phyloP scores from a whole-genome alignment of 2,797 vertebrate species.

The Myotis findleyi region DNA sequence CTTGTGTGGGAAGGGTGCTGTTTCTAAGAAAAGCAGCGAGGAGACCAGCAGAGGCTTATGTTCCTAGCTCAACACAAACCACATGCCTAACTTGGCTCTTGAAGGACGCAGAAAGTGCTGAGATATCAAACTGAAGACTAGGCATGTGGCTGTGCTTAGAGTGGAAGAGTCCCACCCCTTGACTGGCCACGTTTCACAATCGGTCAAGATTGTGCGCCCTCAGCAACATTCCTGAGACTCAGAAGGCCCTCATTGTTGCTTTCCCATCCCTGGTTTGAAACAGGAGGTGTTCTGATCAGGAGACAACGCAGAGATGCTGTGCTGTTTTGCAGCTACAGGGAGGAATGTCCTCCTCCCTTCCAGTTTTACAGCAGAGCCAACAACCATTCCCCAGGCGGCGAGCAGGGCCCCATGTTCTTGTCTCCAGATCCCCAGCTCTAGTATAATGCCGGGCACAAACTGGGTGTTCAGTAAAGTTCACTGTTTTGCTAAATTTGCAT shows the following conservation, averaged over 20 bases:
- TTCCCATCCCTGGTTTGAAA: neutral
- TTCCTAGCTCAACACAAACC: constrained; percentile 56
- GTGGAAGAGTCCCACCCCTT: constrained; percentile 14
- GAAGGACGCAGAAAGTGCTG: constrained; percentile 41
- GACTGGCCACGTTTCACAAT: neutral
- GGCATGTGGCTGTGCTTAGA: constrained; percentile 48
- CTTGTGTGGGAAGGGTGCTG: neutral
- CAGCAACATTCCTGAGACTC: constrained; percentile 44
- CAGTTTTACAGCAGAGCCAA: neutral
- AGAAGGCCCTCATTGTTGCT: neutral
- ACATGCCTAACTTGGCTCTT: constrained; percentile 44
- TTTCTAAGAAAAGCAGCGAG: constrained; percentile 56
- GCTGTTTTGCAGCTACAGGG: neutral
- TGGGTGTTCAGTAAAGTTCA: neutral
- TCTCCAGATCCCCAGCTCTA: neutral
- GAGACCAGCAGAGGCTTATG: constrained; percentile 30
- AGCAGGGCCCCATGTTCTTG: neutral
- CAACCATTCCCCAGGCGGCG: too few species aligned
- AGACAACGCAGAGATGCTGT: neutral
- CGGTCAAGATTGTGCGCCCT: neutral
- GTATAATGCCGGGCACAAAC: neutral
- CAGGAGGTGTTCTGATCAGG: neutral
- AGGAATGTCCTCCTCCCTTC: neutral
- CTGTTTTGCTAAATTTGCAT: neutral
- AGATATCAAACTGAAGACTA: neutral